Conservation (phyloP, 2,888 invertebrate species). For the Eudasyphora cyanicolor region DNA sequence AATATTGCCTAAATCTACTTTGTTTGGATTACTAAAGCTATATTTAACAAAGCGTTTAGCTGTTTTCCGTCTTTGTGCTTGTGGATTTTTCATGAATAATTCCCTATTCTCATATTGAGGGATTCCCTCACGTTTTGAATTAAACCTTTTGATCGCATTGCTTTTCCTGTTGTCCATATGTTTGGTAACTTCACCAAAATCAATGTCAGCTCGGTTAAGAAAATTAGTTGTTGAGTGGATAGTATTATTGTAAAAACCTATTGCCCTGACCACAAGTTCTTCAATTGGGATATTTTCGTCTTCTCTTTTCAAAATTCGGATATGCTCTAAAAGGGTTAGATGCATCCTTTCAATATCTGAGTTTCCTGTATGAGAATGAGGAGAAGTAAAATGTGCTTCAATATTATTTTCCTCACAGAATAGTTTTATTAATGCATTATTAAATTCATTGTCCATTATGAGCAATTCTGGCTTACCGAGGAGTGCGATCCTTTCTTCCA, state of each 20-base stretch:
- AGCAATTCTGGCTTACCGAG: constrained; percentile 44
- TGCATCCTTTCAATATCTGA: constrained; percentile 50
- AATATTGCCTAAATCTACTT: constrained; percentile 27
- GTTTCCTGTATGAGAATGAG: constrained; percentile 58
- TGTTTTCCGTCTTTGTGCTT: constrained; percentile 19
- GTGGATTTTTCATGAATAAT: constrained; percentile 42
- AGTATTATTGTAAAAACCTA: constrained; percentile 60
- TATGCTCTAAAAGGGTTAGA: constrained; percentile 40
- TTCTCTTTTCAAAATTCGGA: constrained; percentile 42
- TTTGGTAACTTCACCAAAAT: constrained; percentile 18
- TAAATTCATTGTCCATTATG: constrained; percentile 61
- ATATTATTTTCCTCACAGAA: constrained; percentile 46
- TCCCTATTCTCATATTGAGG: neutral
- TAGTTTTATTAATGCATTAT: constrained; percentile 51
- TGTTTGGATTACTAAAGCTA: constrained; percentile 26
- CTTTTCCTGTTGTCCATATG: constrained; percentile 28
- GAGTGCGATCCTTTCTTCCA: constrained; percentile 39
- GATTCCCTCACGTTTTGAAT: neutral
- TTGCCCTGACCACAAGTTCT: constrained; percentile 56
- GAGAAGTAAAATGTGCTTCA: constrained; percentile 55
- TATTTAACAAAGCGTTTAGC: constrained; percentile 32
- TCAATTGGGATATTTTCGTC: constrained; percentile 40
- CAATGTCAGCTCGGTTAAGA: constrained; percentile 41
- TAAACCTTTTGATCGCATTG: neutral
- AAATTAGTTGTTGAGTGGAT: constrained; percentile 55